A percentile compares a stretch with the other conserved stretches of the same genome.
Conservation (phyloP, 2,888 invertebrate species). For the Polymixis flavicincta region DNA sequence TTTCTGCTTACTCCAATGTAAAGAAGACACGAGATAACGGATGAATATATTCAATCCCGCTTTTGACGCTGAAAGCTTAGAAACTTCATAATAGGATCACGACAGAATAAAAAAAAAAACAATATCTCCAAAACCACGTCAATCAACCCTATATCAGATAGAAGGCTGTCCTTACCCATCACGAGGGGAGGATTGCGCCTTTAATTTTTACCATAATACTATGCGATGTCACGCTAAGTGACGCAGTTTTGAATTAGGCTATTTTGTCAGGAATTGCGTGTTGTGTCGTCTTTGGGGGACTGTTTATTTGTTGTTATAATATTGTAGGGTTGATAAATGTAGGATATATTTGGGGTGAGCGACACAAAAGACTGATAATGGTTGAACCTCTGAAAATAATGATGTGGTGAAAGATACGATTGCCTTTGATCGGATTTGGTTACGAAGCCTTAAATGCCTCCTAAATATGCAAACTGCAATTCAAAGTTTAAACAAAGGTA, state of each 20-base stretch:
- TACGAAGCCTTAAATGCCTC: background rate
- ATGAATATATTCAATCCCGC: background rate
- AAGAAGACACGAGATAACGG: too few species aligned
- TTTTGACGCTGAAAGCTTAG: constrained; percentile 24
- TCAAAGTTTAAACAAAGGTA: constrained; percentile 3
- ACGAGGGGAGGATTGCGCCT: constrained; percentile 34
- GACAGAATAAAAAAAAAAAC: constrained; percentile 21
- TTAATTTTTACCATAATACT: constrained; percentile 58
- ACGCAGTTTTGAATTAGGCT: constrained; percentile 55
- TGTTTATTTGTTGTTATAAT: constrained; percentile 42
- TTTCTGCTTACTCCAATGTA: too few species aligned
- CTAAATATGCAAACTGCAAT: background rate
- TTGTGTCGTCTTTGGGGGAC: constrained; percentile 37
- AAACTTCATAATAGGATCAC: constrained; percentile 35
- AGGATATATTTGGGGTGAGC: constrained; percentile 17
- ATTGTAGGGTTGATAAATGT: constrained; percentile 20
- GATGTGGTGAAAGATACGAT: background rate
- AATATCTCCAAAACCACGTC: constrained; percentile 20
- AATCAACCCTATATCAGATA: constrained; percentile 39
- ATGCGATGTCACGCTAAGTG: constrained; percentile 62
- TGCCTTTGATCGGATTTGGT: background rate
- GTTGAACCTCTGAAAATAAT: background rate
- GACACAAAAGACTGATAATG: background rate
- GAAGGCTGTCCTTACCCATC: constrained; percentile 44
- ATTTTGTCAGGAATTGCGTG: constrained; percentile 49